Evolutionary conservation across 2,113 vertebrate genomes (phyloP), one percentile per base, ranked within the genome.

Genomic region (Indicator maculatus): DNA sequence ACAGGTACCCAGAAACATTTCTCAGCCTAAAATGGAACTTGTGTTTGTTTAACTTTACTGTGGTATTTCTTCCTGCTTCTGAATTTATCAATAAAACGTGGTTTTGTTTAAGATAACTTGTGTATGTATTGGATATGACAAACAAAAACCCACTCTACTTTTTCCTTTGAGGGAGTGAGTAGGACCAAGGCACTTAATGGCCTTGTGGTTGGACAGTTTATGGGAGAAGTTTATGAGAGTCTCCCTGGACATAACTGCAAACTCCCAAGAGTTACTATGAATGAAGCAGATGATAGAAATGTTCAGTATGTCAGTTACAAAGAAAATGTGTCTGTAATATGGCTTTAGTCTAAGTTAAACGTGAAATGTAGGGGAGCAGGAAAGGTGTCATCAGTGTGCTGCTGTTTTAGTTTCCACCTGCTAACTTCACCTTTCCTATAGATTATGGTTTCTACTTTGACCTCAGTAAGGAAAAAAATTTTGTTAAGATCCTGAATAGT

Each of bases 81-180:
- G 90, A 88, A 74, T 83, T 88, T 85, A 52, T 77, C 85, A 96
- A 96, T 96, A 96, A 96, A 95, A 53, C 78, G 44, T 81, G 56
- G 28, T 71, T 92, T 91, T 92, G 89, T 95, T 93, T 91, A 80
- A 93, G 87, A 60, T 85, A 60, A 71, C 16, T 83, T 79, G 89
- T 89, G 78, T 93, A 91, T 47, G 84, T 92, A 47, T 93, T 96
- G 91, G 87, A 70, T 89, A 83, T 89, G 90, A 81, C 15, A 89
- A 82, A 66, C 33, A 33, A 19, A 19, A 36, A 50, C 23, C 0
- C 8, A 39, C 20, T 86, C 8, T 76, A 2, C 24, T 80, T 71
- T 44, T 94, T 76, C 55, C 23, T 95, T 65, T 52, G 50, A 18
- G 44, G 17, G 24, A 78, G 10, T n/a, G 56, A 63, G 58, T 61